These are phyloP conservation scores for Sturnus vulgaris DNA, from an alignment of 2,113 vertebrate species.

Conservation along the genomic window DNA sequence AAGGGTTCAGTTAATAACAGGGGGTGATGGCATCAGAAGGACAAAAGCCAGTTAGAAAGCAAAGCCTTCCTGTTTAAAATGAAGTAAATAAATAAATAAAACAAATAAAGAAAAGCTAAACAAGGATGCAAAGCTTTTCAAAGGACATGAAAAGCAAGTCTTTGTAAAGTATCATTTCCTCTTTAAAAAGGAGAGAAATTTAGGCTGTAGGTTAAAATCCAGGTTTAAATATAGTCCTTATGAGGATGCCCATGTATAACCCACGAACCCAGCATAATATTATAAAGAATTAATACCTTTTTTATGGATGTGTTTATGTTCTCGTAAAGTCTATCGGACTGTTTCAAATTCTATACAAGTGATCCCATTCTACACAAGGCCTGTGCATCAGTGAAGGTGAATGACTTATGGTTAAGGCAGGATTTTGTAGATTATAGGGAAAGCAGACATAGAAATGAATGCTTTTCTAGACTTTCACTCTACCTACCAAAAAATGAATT, in stretches of 20 bases:
- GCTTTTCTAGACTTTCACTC: neutral
- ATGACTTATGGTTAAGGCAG: neutral
- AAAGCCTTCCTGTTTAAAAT: constrained; percentile 35
- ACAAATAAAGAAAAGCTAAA: neutral
- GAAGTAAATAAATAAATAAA: neutral
- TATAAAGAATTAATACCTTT: neutral
- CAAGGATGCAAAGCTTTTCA: neutral
- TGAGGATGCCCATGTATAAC: neutral
- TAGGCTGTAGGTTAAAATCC: neutral
- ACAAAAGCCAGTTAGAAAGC: neutral
- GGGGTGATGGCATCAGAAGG: neutral
- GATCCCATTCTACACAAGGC: neutral
- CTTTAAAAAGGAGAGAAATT: neutral
- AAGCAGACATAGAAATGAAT: neutral
- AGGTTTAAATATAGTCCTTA: neutral
- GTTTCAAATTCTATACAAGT: neutral
- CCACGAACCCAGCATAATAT: neutral
- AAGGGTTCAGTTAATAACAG: neutral
- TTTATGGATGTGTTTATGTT: neutral
- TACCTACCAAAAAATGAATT: neutral
- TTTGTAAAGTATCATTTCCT: neutral
- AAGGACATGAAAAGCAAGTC: neutral
- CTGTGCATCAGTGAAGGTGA: neutral
- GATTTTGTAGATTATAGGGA: neutral
- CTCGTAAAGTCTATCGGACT: neutral